Conservation (phyloP, 2,888 invertebrate genomes). For the Leucophenga montana region DNA sequence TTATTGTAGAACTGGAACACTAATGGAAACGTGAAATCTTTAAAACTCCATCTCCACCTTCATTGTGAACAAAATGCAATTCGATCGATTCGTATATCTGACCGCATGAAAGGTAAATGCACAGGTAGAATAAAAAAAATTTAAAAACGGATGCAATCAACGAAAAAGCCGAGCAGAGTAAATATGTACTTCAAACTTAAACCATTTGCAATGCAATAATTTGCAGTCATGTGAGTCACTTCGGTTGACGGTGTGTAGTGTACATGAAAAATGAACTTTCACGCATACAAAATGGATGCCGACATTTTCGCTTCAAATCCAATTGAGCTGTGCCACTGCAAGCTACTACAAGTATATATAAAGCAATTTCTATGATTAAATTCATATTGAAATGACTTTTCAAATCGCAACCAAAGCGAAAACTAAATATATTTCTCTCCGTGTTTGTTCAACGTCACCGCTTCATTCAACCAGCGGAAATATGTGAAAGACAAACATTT, state of each 20-base stretch:
- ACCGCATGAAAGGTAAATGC: background rate
- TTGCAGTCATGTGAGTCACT: slow-evolving; percentile 11
- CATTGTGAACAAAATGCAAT: too few species aligned
- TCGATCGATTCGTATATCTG: background rate
- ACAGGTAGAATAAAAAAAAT: background rate
- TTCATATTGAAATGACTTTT: background rate
- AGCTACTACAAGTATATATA: background rate
- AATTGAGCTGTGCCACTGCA: background rate
- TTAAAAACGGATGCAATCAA: background rate
- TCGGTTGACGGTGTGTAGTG: too few species aligned
- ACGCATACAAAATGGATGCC: too few species aligned
- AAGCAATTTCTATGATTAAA: slow-evolving; percentile 15
- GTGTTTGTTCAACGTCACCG: too few species aligned
- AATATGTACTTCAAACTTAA: too few species aligned
- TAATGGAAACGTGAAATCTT: too few species aligned
- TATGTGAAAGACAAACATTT: background rate
- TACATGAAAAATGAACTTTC: too few species aligned
- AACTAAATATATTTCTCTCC: background rate
- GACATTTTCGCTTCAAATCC: slow-evolving; percentile 30
- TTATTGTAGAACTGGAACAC: too few species aligned
- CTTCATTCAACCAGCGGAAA: too few species aligned
- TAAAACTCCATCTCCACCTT: too few species aligned
- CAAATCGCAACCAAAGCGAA: too few species aligned
- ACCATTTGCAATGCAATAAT: background rate
- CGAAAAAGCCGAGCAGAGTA: background rate